Conservation (phyloP, 2,113 vertebrate species). For the Mustelus asterias region DNA sequence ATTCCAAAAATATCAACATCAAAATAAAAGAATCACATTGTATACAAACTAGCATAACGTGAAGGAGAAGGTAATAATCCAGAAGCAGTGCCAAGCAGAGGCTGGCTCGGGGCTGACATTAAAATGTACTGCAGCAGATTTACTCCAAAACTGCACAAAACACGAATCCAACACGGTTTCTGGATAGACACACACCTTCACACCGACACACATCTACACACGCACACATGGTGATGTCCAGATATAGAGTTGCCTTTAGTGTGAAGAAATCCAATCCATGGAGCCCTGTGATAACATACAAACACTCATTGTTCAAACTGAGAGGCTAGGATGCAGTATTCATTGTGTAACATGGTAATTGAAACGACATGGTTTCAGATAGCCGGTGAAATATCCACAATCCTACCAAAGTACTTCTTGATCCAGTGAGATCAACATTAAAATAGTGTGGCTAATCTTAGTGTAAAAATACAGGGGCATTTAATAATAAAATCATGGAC, state of each 20-base stretch:
- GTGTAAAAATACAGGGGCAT: background rate
- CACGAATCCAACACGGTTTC: background rate
- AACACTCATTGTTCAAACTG: background rate
- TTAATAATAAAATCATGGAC: background rate
- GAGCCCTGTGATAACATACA: too few relatives aligned
- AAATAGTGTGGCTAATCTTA: background rate
- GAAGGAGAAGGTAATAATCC: background rate
- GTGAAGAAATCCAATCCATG: background rate
- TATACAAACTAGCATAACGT: background rate
- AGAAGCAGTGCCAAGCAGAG: background rate
- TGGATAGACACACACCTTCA: background rate
- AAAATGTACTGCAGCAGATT: background rate
- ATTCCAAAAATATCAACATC: background rate
- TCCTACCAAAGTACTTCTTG: background rate
- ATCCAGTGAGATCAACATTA: background rate
- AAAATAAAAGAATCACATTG: conserved; percentile 2
- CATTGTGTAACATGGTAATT: background rate
- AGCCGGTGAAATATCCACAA: background rate
- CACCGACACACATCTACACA: background rate
- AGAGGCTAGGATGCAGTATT: background rate
- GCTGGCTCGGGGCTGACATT: background rate
- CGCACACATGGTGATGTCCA: background rate
- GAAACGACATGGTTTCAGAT: background rate
- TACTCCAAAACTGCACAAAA: background rate
- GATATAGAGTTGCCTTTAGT: background rate